Percentiles rank a stretch among this genome's conserved stretches.
phyloP scores from a whole-genome alignment of 2,113 vertebrate species.

The Sylvietta virens region DNA sequence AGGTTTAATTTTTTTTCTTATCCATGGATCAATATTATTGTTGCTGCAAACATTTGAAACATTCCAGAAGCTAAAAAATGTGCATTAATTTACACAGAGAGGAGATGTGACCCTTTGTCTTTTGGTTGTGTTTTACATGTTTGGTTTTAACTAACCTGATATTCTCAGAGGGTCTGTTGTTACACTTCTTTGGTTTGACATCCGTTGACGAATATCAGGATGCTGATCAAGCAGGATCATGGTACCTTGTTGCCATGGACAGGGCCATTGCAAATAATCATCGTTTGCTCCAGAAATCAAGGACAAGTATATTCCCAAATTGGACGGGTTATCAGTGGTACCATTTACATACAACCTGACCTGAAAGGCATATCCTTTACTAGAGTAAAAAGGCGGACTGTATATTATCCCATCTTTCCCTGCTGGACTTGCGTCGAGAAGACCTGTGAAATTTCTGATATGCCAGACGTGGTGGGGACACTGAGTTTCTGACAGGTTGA shows the following conservation, averaged over 20 bases:
- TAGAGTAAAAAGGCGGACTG: conserved; percentile 84
- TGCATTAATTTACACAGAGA: not conserved
- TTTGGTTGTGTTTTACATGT: not conserved
- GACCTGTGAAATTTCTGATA: conserved; percentile 79
- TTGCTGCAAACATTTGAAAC: not conserved
- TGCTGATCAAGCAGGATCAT: conserved; percentile 85
- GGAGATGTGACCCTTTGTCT: not conserved
- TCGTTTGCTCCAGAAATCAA: conserved; percentile 84
- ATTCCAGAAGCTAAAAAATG: not conserved
- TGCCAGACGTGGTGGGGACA: conserved; percentile 89
- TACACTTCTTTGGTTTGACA: conserved; percentile 84
- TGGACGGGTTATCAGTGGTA: not conserved
- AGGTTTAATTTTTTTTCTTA: not conserved
- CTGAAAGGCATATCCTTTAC: conserved; percentile 88
- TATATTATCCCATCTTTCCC: conserved; percentile 35
- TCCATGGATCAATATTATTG: not conserved
- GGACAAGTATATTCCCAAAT: conserved; percentile 76
- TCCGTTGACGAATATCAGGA: conserved; percentile 80
- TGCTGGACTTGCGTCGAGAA: conserved; percentile 64
- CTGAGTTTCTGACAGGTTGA: conserved; percentile 88
- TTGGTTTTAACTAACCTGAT: conserved; percentile 65
- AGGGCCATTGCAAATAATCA: conserved; percentile 81
- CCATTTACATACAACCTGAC: conserved; percentile 71
- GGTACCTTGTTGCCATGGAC: conserved; percentile 85
- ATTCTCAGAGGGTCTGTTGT: conserved; percentile 77